Percentiles rank a stretch among this genome's conserved stretches.
These are phyloP conservation scores for Pseudotriccus pelzelni DNA, from an alignment of 2,797 vertebrate species.

Conservation along the genomic window DNA sequence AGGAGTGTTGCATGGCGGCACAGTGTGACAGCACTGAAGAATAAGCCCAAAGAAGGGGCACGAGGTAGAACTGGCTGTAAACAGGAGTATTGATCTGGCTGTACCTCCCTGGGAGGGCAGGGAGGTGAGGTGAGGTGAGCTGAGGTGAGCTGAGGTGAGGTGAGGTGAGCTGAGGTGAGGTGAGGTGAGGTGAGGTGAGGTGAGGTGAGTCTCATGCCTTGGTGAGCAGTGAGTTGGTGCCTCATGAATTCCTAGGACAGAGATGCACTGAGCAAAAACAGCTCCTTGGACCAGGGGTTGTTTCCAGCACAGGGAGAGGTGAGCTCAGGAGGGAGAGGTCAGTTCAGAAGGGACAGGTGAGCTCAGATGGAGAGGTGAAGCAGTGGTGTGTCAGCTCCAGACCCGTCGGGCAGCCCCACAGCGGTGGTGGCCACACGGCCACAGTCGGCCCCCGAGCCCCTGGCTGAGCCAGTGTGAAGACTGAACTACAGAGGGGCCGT, in stretches of 20 bases:
- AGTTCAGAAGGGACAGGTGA: no score
- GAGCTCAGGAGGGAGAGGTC: no score
- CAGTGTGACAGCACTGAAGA: accelerated
- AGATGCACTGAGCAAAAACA: accelerated
- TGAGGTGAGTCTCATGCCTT: background rate
- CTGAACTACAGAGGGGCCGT: accelerated
- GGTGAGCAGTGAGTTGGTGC: background rate
- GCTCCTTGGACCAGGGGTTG: background rate
- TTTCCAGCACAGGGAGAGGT: background rate
- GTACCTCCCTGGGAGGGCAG: background rate
- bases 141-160: no score
- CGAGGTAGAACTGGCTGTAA: background rate
- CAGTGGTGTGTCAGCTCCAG: background rate
- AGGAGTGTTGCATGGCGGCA: background rate
- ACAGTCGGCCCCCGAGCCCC: background rate
- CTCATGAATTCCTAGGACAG: background rate
- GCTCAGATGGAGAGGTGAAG: background rate
- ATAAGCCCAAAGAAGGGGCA: background rate
- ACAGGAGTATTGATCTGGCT: background rate
- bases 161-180: no score
- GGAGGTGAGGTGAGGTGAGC: background rate
- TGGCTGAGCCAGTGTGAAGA: background rate
- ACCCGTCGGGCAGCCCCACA: background rate
- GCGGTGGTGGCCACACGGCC: background rate
- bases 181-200: background rate